Base-by-base conservation (phyloP, 2,113 vertebrate genomes). In the Rhodinocichla rosea region DNA sequence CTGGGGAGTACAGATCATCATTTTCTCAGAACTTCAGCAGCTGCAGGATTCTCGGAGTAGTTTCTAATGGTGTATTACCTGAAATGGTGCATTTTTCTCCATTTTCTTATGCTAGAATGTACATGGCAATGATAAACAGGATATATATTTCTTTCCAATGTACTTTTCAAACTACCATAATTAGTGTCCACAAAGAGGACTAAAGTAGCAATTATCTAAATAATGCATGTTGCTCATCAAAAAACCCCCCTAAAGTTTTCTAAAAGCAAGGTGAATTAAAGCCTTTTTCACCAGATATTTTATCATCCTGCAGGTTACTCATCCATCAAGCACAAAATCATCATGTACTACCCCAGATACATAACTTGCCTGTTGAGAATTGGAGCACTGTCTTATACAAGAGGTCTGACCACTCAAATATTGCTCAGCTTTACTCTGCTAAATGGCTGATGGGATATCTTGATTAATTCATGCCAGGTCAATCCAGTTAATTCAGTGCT, bases 191-290 rank as follows among this genome's bases (percentile, higher is more conserved):
- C 22, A 87, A 55, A 91, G 93, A 73, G 57, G 45, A 77, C 33
- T 85, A 59, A 89, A 92, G 81, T 52, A 94, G 92, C 45, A 94
- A 95, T 93, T 95, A 91, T 53, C 40, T 95, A 94, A 95, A 95
- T 90, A 97, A 97, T 87, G 59, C 63, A 92, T 87, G 39, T 40
- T 74, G 33, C 37, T 92, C 56, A 87, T 94, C 0, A 92, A 95
- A 39, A 62, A 50, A 4, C 2, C 3, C 37, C 2, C 3, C 37
- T 15, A 4, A 80, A n/a, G 14, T 70, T 86, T 93, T 90, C 52
- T 53, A 88, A 88, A 95, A 95, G 63, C 2, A 0, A 81, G 69
- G 32, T 40, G 73, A 92, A 83, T 90, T 59, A 85, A 83, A 84
- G 44, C 16, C 44, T 74, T 92, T 95, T 68, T 49, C 47, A 57